These are phyloP conservation scores for Eunapius fragilis DNA, from an alignment of 37 sponge, comb jelly and placozoan genomes.

Conservation along the genomic window DNA sequence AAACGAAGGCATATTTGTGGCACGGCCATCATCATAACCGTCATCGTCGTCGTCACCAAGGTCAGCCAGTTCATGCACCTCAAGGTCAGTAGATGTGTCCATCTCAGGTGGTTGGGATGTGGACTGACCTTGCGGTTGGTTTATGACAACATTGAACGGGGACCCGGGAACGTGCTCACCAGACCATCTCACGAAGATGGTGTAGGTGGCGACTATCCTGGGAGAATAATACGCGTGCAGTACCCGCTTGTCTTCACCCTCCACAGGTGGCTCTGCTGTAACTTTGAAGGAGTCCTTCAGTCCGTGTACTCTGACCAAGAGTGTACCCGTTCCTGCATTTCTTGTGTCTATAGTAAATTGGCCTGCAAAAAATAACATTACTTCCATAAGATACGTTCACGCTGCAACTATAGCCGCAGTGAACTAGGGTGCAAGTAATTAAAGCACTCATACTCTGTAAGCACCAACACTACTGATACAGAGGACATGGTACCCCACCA, in stretches of 20 bases:
- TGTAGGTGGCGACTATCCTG: constrained; percentile 57
- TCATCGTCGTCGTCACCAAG: not conserved
- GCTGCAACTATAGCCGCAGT: too few relatives aligned
- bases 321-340: constrained; percentile 91
- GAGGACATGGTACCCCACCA: too few relatives aligned
- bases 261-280: constrained; percentile 49
- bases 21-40: not conserved
- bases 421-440: too few relatives aligned
- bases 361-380: constrained; percentile 12
- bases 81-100: not conserved
- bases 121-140: not conserved
- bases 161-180: constrained; percentile 80
- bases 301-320: constrained; percentile 82
- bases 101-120: not conserved
- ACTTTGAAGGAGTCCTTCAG: constrained; percentile 87
- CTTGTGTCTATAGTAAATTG: constrained; percentile 86
- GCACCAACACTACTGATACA: too few relatives aligned
- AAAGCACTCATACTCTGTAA: too few relatives aligned
- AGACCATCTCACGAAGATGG: constrained; percentile 73
- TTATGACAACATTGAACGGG: constrained; percentile 75
- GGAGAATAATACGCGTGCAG: constrained; percentile 72
- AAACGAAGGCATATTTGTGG: not conserved
- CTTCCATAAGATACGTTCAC: too few relatives aligned
- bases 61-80: not conserved
- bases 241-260: constrained; percentile 41